Conservation (phyloP, 2,113 vertebrate genomes). For the Platysteira castanea region DNA sequence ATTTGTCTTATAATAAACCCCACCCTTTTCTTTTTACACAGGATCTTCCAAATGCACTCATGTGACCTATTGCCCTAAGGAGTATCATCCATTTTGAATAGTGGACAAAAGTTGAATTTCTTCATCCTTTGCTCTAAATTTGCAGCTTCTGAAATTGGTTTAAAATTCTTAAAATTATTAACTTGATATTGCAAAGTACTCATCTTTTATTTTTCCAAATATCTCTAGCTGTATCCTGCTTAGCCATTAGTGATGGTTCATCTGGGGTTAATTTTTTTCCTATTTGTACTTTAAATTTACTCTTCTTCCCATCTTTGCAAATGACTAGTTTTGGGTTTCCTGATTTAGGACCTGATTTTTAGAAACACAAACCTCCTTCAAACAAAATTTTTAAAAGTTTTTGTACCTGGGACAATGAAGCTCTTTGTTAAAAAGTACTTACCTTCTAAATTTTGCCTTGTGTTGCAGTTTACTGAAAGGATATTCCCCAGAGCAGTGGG, state of each 20-base stretch:
- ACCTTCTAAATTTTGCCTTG: neutral
- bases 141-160: neutral
- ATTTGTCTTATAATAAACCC: neutral
- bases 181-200: neutral
- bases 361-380: neutral
- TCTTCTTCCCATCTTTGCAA: neutral
- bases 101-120: neutral
- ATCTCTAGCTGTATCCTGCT: neutral
- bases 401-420: neutral
- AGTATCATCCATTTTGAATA: neutral
- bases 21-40: neutral
- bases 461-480: neutral
- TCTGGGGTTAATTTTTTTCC: neutral
- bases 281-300: neutral
- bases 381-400: neutral
- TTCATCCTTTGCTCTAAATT: neutral
- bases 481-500: neutral
- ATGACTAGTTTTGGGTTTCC: neutral
- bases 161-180: neutral
- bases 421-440: neutral
- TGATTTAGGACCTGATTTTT: neutral
- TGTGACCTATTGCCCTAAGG: neutral
- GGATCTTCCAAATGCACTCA: neutral
- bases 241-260: neutral
- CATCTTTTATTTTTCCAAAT: neutral